These are phyloP conservation scores for Drosophila fungiperda DNA, from an alignment of 2,888 invertebrate species.

Conservation along the genomic window DNA sequence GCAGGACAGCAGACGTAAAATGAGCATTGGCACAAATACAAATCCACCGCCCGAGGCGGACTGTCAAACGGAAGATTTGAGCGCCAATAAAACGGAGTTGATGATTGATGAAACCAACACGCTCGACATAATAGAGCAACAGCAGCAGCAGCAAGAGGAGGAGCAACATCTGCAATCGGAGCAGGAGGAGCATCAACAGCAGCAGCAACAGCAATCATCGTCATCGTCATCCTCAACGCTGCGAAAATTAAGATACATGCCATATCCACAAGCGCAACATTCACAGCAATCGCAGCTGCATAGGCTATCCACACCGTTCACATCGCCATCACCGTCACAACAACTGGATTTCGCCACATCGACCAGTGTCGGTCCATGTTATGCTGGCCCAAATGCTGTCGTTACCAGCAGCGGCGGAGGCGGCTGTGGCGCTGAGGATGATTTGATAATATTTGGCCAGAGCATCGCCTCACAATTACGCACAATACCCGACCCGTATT, in stretches of 20 bases:
- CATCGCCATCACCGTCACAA: constrained; percentile 42
- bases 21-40: constrained; percentile 31
- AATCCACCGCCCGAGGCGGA: constrained; percentile 20
- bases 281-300: constrained; percentile 23
- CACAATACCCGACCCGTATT: constrained; percentile 73
- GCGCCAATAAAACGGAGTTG: constrained; percentile 46
- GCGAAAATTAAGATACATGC: constrained; percentile 38
- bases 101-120: constrained; percentile 51
- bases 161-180: constrained; percentile 8
- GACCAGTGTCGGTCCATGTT: constrained; percentile 20
- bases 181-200: constrained; percentile 14
- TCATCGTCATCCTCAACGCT: constrained; percentile 24
- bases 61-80: constrained; percentile 34
- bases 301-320: constrained; percentile 36
- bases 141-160: constrained; percentile 20
- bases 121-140: constrained; percentile 41
- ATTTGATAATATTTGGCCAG: constrained; percentile 72
- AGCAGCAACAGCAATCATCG: constrained; percentile 32
- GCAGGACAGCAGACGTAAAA: constrained; percentile 1
- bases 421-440: constrained; percentile 52
- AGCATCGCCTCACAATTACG: constrained; percentile 80
- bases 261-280: constrained; percentile 14
- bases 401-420: constrained; percentile 16
- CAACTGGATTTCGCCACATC: constrained; percentile 27
- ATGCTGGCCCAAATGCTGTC: constrained; percentile 17